Conservation (phyloP, 2,888 invertebrate genomes). For the Athrips mouffetella region DNA sequence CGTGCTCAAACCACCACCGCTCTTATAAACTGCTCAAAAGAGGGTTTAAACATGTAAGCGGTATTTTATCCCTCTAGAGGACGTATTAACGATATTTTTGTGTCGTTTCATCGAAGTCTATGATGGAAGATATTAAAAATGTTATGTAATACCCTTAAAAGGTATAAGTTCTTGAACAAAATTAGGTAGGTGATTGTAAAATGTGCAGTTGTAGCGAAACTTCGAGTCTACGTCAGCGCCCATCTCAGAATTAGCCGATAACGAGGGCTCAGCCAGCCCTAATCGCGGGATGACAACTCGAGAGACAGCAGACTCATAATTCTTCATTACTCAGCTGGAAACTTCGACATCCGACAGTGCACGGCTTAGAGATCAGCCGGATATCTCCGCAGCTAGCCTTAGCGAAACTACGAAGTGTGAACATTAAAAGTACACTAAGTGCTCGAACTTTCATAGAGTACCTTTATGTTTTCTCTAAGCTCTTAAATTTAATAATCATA, state of each 20-base stretch:
- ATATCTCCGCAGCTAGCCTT: neutral
- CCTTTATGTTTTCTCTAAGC: too few species aligned
- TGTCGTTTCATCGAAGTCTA: neutral
- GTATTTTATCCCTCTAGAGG: slow-evolving; percentile 8
- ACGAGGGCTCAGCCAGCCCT: slow-evolving; percentile 30
- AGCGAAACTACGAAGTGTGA: neutral
- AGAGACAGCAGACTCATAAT: slow-evolving; percentile 65
- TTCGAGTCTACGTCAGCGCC: slow-evolving; percentile 12
- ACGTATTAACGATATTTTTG: slow-evolving; percentile 4
- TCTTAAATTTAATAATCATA: too few species aligned
- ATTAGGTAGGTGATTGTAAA: slow-evolving; percentile 17
- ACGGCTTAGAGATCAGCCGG: slow-evolving; percentile 45
- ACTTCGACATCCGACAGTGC: slow-evolving; percentile 49
- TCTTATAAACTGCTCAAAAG: slow-evolving; percentile 35
- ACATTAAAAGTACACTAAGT: neutral
- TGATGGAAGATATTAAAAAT: too few species aligned
- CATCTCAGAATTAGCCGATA: slow-evolving; percentile 24
- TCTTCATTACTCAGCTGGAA: slow-evolving; percentile 65
- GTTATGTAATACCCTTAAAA: neutral
- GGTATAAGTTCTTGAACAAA: slow-evolving; percentile 5
- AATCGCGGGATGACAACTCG: slow-evolving; percentile 59
- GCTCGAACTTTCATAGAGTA: too few species aligned
- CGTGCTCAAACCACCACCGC: neutral
- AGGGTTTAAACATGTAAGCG: slow-evolving; percentile 40
- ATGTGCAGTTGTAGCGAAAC: slow-evolving; percentile 8